Evolutionary conservation across 2,888 invertebrate species (phyloP), one percentile per base, ranked within the genome.

Genomic region (Dioctria linearis): DNA sequence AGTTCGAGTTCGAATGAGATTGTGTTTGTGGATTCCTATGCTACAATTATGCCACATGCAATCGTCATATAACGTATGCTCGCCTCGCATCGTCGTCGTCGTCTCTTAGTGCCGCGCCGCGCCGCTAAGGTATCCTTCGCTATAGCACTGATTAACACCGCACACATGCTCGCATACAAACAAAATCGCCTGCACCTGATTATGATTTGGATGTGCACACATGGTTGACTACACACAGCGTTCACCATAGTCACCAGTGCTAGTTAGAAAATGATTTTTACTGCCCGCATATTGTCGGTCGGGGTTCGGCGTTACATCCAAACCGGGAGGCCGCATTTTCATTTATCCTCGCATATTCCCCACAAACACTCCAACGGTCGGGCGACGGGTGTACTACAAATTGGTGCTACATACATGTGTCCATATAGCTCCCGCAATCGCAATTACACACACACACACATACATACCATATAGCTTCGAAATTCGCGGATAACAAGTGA

Each of bases 251-350:
- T 25, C 25, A 46, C 63, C 76, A 43, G 39, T 37, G 67, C 78
- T 49, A 79, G 80, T 80, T 80, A 73, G 80, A 82, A 79, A 82
- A 82, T 82, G 78, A 81, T 82, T 82, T 82, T 82, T 81, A 81
- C 80, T 79, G 78, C 81, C 82, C 81, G 81, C 82, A 82, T 80
- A 81, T 82, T 81, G 80, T 81, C 81, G 81, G 81, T 73, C 43
- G 78, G 54, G 25, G 59, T 42, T 78, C 54, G 54, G 66, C 78
- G 78, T 65, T 78, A 78, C 65, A 78, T 65, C 54, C 51, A 66
- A 42, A 63, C 54, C 76, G 42, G 73, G 46, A n/a, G 40, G 63
- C 76, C 76, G 59, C 63, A 25, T 25, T 25, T 25, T 25, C 25
- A 25, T 25, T 25, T 25, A 25, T 25, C 25, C 25, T 25, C 25